These are phyloP conservation scores for Chrysaora quinquecirrha DNA, from an alignment of 30 jellyfish, hydroid and myxozoan species.

Conservation along the genomic window DNA sequence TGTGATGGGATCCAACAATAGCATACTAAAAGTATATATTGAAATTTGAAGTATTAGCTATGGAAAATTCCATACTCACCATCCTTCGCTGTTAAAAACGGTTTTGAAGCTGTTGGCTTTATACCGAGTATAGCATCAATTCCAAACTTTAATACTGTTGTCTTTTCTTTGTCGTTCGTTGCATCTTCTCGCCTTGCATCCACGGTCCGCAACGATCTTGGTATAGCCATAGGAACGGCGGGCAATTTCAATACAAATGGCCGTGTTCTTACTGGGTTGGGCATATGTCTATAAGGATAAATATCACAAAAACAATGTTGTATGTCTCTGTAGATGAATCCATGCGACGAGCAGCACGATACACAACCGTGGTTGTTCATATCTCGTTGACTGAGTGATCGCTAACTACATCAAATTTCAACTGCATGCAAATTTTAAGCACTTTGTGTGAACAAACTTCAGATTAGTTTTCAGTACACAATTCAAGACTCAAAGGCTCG, in stretches of 20 bases:
- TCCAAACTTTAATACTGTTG: conserved; percentile 55
- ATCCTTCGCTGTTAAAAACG: neutral
- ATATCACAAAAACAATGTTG: conserved; percentile 59
- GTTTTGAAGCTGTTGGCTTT: conserved; percentile 11
- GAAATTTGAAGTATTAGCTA: too few relatives aligned
- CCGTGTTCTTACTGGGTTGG: conserved; percentile 44
- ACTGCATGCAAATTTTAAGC: neutral
- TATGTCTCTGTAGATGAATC: conserved; percentile 29
- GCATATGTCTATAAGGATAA: conserved; percentile 25
- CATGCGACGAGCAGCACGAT: conserved; percentile 43
- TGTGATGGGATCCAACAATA: too few relatives aligned
- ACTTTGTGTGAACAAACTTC: neutral
- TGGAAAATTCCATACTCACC: too few relatives aligned
- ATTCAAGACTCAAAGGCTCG: conserved; percentile 57
- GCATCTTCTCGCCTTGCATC: conserved; percentile 23
- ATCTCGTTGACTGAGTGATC: too few relatives aligned
- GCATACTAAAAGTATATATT: too few relatives aligned
- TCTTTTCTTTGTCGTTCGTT: neutral
- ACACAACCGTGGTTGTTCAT: conserved; percentile 51
- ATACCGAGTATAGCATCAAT: conserved; percentile 58
- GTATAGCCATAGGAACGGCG: conserved; percentile 24
- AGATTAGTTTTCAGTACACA: conserved; percentile 58
- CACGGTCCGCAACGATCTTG: conserved; percentile 14
- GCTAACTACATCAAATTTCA: too few relatives aligned
- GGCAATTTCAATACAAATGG: conserved; percentile 44